phyloP scores from a whole-genome alignment of 1,140 invertebrate species.

The Drosophila funebris region DNA sequence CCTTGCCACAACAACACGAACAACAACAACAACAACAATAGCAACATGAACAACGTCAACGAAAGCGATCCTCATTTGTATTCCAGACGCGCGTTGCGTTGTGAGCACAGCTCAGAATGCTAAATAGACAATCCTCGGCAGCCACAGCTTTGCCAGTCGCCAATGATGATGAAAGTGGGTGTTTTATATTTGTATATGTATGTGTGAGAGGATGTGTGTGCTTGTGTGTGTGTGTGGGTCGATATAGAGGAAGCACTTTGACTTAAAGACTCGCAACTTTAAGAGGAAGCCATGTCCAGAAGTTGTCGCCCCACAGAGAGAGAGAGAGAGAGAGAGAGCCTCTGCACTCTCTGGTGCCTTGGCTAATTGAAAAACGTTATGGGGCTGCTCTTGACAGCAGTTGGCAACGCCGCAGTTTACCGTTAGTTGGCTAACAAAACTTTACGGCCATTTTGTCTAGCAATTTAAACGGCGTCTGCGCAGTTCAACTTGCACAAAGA shows the following conservation, averaged over 20 bases:
- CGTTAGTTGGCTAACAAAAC: constrained; percentile 5
- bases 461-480: not conserved
- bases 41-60: constrained; percentile 47
- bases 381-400: constrained; percentile 52
- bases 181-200: constrained; percentile 15
- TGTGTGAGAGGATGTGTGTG: constrained; percentile 27
- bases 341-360: too few species aligned
- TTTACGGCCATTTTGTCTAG: constrained; percentile 40
- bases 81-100: constrained; percentile 77
- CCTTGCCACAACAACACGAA: constrained; percentile 26
- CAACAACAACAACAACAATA: constrained; percentile 11
- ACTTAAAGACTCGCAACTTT: constrained; percentile 62
- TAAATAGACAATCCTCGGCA: constrained; percentile 56
- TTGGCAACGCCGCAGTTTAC: not conserved
- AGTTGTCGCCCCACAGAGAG: not conserved
- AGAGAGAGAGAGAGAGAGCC: too few species aligned
- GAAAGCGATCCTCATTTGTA: constrained; percentile 83
- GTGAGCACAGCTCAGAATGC: constrained; percentile 63
- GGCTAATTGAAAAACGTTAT: constrained; percentile 75
- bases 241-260: constrained; percentile 51
- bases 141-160: constrained; percentile 17
- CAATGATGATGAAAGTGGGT: constrained; percentile 74
- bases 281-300: constrained; percentile 19
- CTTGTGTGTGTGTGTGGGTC: constrained; percentile 53
- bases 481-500: not conserved